Percentiles rank a stretch among this genome's conserved stretches.
Evolutionary conservation across 2,113 vertebrate genomes (phyloP).

Genomic region (Brachypodius melanocephalos): DNA sequence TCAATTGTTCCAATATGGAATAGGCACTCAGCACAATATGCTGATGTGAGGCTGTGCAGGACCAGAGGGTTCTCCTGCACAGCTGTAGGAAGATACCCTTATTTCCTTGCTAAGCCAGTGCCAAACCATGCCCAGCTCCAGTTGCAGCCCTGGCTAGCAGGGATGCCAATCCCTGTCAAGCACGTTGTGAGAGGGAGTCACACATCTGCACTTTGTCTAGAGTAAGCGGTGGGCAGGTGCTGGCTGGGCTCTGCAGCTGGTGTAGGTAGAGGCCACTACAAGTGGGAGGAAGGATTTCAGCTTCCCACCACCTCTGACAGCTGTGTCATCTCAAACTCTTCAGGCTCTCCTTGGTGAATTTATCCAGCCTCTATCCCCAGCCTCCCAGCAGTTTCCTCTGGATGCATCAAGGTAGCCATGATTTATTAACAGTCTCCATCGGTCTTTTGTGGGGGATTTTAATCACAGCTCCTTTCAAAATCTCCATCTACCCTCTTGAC

Average conservation of each 20-base stretch:
- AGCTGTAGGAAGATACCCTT: background rate
- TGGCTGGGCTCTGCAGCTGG: background rate
- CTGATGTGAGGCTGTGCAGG: background rate
- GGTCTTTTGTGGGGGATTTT: background rate
- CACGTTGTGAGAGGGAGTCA: background rate
- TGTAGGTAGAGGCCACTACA: rapidly evolving
- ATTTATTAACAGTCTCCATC: background rate
- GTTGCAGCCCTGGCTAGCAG: background rate
- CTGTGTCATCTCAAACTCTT: background rate
- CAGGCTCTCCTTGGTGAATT: background rate
- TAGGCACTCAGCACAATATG: background rate
- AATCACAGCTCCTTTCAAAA: background rate
- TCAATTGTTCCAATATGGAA: background rate
- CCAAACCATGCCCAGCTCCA: background rate
- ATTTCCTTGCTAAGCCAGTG: background rate
- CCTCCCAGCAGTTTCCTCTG: background rate
- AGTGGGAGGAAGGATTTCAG: background rate
- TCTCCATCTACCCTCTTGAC: background rate
- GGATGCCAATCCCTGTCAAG: background rate
- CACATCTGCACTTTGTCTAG: rapidly evolving
- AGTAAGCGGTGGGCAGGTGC: background rate
- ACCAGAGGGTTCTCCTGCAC: background rate
- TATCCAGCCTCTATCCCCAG: background rate
- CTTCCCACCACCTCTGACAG: background rate
- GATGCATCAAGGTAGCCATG: rapidly evolving